Base-by-base conservation (phyloP, 2,888 invertebrate genomes). In the Ethmia dodecea region DNA sequence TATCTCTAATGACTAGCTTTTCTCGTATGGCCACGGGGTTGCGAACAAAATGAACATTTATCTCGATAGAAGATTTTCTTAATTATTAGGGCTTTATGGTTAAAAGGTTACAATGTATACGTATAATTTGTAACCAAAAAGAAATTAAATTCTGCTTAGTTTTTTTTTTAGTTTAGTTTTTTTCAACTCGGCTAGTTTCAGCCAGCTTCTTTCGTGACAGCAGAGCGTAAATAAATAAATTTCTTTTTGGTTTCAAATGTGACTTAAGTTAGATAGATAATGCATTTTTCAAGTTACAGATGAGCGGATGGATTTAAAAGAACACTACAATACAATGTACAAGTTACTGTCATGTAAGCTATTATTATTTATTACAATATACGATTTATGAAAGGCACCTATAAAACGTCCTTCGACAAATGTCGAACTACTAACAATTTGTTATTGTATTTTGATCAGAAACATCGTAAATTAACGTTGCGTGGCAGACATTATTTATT, bases 1-100 rank as follows among this genome's bases (percentile, higher is more conserved):
- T 83, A 67, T 72, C 47, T 68, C 86, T 86, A 86, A 80, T 86
- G 86, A 86, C 86, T 86, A 86, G 86, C 70, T 77, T 74, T 72
- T 75, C 75, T 80, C 80, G 71, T 78, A 83, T 79, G 83, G 83
- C 84, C 81, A 72, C 75, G 63, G 68, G 63, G 55, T 61, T 55
- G 57, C 60, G 59, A 60, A 57, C 37, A 45, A 54, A 53, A 52
- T 35, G 20, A 42, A 36, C 22, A 28, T 13, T 22, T 22, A n/a
- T 35, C 33, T 40, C 41, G 48, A 43, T 47, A 46, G 65, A 66
- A 56, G 47, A 50, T 52, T 36, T 37, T 48, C 49, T 51, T 52
- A 43, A 31, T 35, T 48, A 42, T 40, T 48, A 55, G 27, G 35
- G 41, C 35, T 47, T 39, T 24, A 37, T 38, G 33, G 31, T 33